Conservation (phyloP, 2,797 vertebrate genomes). For the Gymnoscopelus braueri region DNA sequence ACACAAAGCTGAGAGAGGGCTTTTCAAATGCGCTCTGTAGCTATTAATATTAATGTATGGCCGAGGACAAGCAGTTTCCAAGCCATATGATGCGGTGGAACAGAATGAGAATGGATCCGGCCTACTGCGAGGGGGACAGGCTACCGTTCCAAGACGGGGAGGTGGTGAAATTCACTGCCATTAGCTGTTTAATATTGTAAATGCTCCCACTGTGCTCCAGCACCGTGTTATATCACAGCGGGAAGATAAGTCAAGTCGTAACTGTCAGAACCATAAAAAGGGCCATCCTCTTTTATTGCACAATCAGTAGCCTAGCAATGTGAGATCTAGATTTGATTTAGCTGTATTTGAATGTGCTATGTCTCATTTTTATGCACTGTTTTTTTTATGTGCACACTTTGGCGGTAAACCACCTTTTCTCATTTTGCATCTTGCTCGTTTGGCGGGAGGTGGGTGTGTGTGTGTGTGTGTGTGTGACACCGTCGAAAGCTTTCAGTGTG, state of each 20-base stretch:
- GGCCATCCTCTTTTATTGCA: constrained; percentile 16
- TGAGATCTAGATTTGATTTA: constrained; percentile 30
- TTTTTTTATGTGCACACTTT: not conserved
- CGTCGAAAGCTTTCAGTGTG: not conserved
- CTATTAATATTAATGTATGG: constrained; percentile 43
- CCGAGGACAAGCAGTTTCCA: constrained; percentile 20
- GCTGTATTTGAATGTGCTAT: constrained; percentile 16
- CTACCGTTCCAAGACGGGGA: not conserved
- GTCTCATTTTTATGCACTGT: not conserved
- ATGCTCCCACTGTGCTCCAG: constrained; percentile 23
- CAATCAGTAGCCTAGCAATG: constrained; percentile 15
- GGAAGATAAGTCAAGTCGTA: constrained; percentile 19
- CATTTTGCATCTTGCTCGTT: not conserved
- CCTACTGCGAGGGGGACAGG: not conserved
- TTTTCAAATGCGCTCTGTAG: constrained; percentile 23
- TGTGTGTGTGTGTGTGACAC: too few relatives aligned
- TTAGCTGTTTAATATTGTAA: constrained; percentile 37
- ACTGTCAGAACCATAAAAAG: constrained; percentile 35
- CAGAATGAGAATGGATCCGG: constrained; percentile 27
- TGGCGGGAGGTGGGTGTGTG: too few relatives aligned
- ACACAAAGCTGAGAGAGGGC: constrained; percentile 20
- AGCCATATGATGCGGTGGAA: constrained; percentile 17
- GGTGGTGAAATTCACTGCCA: constrained; percentile 20
- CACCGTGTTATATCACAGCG: constrained; percentile 26
- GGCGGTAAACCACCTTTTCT: too few relatives aligned